Percentiles rank a stretch among this genome's conserved stretches.
phyloP scores from a whole-genome alignment of 2,113 vertebrate species.

The Blennius ocellaris region DNA sequence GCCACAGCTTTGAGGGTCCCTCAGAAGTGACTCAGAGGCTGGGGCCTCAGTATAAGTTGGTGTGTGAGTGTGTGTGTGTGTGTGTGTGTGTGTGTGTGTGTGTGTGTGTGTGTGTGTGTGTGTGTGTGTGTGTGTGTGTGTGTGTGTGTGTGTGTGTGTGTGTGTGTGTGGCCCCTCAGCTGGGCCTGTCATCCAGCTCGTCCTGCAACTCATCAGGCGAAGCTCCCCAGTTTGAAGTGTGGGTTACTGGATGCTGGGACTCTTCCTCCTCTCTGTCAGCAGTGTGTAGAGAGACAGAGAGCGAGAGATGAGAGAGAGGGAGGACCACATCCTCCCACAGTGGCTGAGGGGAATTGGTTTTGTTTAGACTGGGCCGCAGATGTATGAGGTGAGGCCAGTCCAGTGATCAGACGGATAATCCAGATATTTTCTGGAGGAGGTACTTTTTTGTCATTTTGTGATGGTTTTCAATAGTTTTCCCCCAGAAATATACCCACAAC shows the following conservation, averaged over 20 bases:
- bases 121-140: constrained; percentile 22
- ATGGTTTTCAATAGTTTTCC: too few species aligned
- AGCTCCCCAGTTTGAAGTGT: constrained; percentile 40
- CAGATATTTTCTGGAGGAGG: background rate
- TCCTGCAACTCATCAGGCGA: constrained; percentile 60
- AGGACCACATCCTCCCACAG: constrained; percentile 19
- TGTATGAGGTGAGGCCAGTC: constrained; percentile 21
- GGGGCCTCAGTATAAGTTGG: too few species aligned
- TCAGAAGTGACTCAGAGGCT: background rate
- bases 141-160: constrained; percentile 39
- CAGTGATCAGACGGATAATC: background rate
- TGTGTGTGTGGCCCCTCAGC: constrained; percentile 14
- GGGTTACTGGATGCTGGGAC: constrained; percentile 18
- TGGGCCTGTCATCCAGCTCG: constrained; percentile 38
- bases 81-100: constrained; percentile 31
- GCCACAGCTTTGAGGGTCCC: constrained; percentile 49
- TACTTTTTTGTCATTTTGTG: too few species aligned
- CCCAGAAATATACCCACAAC: background rate
- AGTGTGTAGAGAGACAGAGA: background rate
- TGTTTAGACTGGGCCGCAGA: constrained; percentile 39
- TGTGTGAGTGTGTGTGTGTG: background rate
- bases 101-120: background rate
- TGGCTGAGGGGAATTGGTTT: background rate
- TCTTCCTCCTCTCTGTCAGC: constrained; percentile 25
- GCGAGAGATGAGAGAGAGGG: background rate